Evolutionary conservation across 1,140 invertebrate species (phyloP), one percentile per base, ranked within the genome.

Genomic region (Conus betulinus): DNA sequence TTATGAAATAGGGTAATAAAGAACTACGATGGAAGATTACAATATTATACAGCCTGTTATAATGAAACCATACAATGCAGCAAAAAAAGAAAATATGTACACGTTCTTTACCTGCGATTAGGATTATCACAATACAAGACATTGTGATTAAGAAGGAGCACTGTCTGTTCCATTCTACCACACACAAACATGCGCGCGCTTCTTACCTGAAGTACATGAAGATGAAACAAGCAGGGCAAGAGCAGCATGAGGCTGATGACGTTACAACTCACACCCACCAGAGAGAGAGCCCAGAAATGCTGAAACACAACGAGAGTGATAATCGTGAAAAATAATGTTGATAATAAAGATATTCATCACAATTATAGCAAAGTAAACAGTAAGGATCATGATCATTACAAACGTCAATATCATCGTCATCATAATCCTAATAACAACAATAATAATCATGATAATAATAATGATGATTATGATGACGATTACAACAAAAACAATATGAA

Each of bases 201-300:
- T 1, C 7, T 91, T 90, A 93, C 92, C 89, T 90, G 84, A 90
- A 93, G 63, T 88, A 90, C 15, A 92, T 74, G 52, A 93, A 92
- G n/a, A 93, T 91, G n/a, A 92, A 84, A 86, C 91, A 91, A 25
- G 92, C 91, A 1, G 92, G 92, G 91, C 0, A 93, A 53, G 1
- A 93, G 88, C 5, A 92, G 53, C 23, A 92, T 52, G 5, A 93
- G 85, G 57, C 91, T 93, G 82, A 93, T 85, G 7, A 90, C 27
- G 81, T 91, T 93, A 79, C 91, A 92, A 11, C 78, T 87, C 17
- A 93, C 53, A 7, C 92, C 88, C 5, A 93, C 85, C 88, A 87
- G n/a, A 90, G n/a, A 88, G 27, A 92, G 76, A 5, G 83, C 55
- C 82, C 81, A 60, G 39, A 86, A 89, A 85, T 90, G 57, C 92